A percentile compares a stretch with the other conserved stretches of the same genome.
Conservation (phyloP, 2,113 vertebrate genomes). For the Lamprotornis superbus region DNA sequence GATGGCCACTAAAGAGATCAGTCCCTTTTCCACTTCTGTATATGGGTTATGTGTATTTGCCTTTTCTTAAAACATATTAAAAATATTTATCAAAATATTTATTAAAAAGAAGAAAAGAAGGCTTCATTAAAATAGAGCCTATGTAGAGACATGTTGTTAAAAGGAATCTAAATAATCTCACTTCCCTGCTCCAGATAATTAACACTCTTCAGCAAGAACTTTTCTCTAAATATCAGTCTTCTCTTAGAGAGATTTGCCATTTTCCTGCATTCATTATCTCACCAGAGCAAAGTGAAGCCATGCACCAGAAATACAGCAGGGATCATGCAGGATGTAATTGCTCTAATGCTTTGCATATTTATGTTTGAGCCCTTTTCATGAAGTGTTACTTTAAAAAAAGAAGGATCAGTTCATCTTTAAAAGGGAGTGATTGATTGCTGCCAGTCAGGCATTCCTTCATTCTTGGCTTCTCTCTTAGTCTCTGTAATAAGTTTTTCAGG, state of each 20-base stretch:
- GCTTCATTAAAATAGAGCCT: not conserved
- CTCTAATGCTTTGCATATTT: slow-evolving; percentile 72
- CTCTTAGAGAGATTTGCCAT: slow-evolving; percentile 67
- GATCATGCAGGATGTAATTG: slow-evolving; percentile 61
- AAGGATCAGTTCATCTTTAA: slow-evolving; percentile 76
- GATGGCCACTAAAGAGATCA: not conserved
- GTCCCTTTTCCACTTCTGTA: not conserved
- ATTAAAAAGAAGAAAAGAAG: not conserved
- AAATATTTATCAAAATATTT: not conserved
- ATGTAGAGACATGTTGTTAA: slow-evolving; percentile 20
- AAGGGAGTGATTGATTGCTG: slow-evolving; percentile 91
- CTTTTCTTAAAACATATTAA: not conserved
- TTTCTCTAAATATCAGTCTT: slow-evolving; percentile 66
- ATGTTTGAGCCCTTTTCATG: slow-evolving; percentile 70
- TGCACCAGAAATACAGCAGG: slow-evolving; percentile 44
- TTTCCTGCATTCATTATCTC: slow-evolving; percentile 67
- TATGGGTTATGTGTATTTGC: not conserved
- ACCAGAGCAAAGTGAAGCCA: slow-evolving; percentile 46
- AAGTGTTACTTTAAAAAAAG: slow-evolving; percentile 77
- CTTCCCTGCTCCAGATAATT: slow-evolving; percentile 64
- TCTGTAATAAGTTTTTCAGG: slow-evolving; percentile 86
- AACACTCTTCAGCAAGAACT: slow-evolving; percentile 65
- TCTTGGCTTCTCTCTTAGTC: slow-evolving; percentile 79
- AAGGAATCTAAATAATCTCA: slow-evolving; percentile 61
- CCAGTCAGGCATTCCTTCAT: slow-evolving; percentile 88